Conservation (phyloP, 53 echinoderm and acorn worm genomes). For the Zoroaster sp. region DNA sequence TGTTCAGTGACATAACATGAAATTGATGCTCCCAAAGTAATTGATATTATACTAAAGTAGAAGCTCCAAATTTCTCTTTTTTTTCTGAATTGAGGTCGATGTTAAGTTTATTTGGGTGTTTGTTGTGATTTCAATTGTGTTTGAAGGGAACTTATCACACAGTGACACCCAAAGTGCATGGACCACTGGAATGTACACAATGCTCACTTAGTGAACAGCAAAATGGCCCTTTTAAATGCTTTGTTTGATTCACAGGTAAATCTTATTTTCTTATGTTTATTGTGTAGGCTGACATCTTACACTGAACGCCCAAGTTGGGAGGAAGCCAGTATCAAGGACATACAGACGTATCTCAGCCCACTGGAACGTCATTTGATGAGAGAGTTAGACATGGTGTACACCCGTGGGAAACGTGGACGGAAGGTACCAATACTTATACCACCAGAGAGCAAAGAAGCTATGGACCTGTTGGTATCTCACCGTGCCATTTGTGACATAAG, state of each 20-base stretch:
- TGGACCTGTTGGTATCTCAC: constrained; percentile 29
- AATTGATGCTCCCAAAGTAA: background rate
- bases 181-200: background rate
- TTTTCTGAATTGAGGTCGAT: background rate
- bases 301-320: background rate
- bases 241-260: background rate
- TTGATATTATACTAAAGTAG: background rate
- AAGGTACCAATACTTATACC: constrained; percentile 52
- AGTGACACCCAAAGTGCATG: background rate
- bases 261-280: background rate
- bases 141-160: background rate
- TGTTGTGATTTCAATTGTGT: background rate
- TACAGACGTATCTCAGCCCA: constrained; percentile 5
- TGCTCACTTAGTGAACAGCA: background rate
- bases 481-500: constrained; percentile 18
- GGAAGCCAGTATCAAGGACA: background rate
- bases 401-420: constrained; percentile 39
- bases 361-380: constrained; percentile 27
- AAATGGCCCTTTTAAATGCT: background rate
- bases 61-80: background rate
- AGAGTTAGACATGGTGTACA: constrained; percentile 25
- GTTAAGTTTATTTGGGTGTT: background rate
- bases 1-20: background rate
- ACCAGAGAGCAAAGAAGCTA: background rate
- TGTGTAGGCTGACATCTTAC: background rate